Evolutionary conservation across 2,888 invertebrate species (phyloP).

Genomic region (Orthonychiurus folsomi): DNA sequence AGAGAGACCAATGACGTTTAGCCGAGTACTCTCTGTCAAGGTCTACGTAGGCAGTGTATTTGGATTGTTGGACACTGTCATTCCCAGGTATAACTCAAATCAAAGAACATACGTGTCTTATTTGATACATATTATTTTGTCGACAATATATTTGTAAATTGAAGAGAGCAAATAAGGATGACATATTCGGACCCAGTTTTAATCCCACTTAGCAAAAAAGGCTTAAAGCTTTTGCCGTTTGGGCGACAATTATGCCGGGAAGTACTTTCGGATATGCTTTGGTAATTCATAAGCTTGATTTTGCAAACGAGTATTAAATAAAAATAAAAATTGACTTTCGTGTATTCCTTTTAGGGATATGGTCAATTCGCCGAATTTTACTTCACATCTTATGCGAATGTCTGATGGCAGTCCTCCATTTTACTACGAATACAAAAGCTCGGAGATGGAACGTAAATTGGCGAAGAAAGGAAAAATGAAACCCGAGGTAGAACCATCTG

Average conservation of each 20-base stretch:
- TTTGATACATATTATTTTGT: too few relatives aligned
- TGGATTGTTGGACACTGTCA: slow-evolving; percentile 26
- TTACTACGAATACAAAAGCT: slow-evolving; percentile 1
- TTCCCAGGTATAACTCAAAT: slow-evolving; percentile 16
- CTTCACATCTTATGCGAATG: neutral
- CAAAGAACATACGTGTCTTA: too few relatives aligned
- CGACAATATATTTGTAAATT: neutral
- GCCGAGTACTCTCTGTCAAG: slow-evolving; percentile 25
- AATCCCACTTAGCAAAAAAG: neutral
- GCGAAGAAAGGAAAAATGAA: neutral
- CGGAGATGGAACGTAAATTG: neutral
- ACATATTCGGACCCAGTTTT: neutral
- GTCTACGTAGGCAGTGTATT: slow-evolving; percentile 29
- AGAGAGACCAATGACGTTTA: slow-evolving; percentile 25
- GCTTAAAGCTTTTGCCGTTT: slow-evolving; percentile 10
- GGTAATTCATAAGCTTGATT: slow-evolving; percentile 15
- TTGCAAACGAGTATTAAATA: too few relatives aligned
- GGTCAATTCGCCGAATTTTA: slow-evolving; percentile 20
- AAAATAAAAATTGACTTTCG: neutral
- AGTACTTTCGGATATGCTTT: slow-evolving; percentile 23
- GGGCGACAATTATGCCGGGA: slow-evolving; percentile 19
- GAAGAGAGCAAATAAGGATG: neutral
- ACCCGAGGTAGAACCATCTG: neutral
- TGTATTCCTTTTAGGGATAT: slow-evolving; percentile 21
- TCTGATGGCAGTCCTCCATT: neutral